Percentiles rank a stretch among this genome's conserved stretches.
These are phyloP conservation scores for Acleris sparsana DNA, from an alignment of 2,888 invertebrate species.

Conservation along the genomic window DNA sequence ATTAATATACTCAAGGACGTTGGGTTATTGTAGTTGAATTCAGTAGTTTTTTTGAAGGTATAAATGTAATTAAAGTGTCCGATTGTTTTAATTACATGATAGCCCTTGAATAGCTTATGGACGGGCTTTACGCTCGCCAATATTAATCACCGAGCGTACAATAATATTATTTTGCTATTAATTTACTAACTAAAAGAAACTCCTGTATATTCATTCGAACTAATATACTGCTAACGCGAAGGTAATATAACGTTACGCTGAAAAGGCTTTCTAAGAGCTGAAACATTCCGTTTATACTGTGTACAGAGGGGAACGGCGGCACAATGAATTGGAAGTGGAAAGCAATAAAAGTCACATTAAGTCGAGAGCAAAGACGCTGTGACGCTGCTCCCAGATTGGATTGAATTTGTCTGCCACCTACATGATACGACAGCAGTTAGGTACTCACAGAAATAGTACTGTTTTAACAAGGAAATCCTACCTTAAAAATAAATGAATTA, in stretches of 20 bases:
- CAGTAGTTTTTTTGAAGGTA: no score
- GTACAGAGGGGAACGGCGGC: slow-evolving; percentile 52
- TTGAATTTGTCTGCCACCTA: slow-evolving; percentile 58
- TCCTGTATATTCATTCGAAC: neutral
- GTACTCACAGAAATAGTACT: neutral
- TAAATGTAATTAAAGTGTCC: no score
- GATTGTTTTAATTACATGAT: no score
- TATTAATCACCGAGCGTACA: no score
- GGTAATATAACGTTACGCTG: slow-evolving; percentile 25
- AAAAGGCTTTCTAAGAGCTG: slow-evolving; percentile 41
- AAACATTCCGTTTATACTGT: slow-evolving; percentile 55
- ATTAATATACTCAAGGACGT: no score
- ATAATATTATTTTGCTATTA: no score
- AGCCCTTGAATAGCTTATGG: no score
- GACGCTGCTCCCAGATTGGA: slow-evolving; percentile 50
- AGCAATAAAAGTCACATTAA: slow-evolving; percentile 79
- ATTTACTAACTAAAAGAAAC: neutral
- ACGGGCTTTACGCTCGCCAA: no score
- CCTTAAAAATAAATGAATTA: neutral
- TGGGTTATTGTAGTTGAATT: no score
- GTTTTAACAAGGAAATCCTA: neutral
- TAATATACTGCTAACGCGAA: slow-evolving; percentile 20
- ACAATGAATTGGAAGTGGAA: slow-evolving; percentile 68
- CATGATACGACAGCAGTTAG: slow-evolving; percentile 31
- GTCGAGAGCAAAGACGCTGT: slow-evolving; percentile 67